Conservation (phyloP, 2,113 vertebrate species). For the Dromiciops gliroides region DNA sequence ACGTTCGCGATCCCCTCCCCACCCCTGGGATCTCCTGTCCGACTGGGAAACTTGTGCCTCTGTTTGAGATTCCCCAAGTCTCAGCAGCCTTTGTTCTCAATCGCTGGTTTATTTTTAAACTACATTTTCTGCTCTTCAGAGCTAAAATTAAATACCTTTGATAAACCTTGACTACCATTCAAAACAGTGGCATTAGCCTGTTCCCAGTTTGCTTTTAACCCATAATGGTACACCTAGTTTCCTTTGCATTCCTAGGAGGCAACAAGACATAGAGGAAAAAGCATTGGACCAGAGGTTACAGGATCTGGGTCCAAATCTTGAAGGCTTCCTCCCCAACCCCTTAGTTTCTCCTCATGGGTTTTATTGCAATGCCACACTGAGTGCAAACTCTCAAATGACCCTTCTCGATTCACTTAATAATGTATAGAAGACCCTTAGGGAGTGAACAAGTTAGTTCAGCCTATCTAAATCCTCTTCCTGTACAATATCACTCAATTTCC, state of each 20-base stretch:
- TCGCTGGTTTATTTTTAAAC: constrained; percentile 69
- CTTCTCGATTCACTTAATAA: neutral
- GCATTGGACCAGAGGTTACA: neutral
- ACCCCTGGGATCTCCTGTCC: constrained; percentile 15
- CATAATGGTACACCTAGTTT: constrained; percentile 19
- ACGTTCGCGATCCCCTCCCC: neutral
- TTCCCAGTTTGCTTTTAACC: constrained; percentile 55
- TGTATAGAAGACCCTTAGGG: neutral
- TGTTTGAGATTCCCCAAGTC: constrained; percentile 49
- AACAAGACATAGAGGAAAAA: neutral
- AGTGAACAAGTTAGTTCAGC: neutral
- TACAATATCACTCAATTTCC: neutral
- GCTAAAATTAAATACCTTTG: constrained; percentile 70
- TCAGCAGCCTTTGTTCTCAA: constrained; percentile 42
- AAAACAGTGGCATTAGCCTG: constrained; percentile 60
- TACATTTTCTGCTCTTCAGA: constrained; percentile 56
- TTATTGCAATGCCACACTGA: neutral
- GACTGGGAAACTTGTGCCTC: constrained; percentile 28
- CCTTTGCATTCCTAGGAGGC: constrained; percentile 6
- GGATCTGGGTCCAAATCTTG: neutral
- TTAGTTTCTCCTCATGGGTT: neutral
- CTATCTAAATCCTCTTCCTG: neutral
- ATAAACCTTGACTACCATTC: constrained; percentile 70
- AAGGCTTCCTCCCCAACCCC: neutral
- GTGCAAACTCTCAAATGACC: neutral